Base-by-base conservation (phyloP, 2,888 invertebrate species). In the Archips crataeganus region DNA sequence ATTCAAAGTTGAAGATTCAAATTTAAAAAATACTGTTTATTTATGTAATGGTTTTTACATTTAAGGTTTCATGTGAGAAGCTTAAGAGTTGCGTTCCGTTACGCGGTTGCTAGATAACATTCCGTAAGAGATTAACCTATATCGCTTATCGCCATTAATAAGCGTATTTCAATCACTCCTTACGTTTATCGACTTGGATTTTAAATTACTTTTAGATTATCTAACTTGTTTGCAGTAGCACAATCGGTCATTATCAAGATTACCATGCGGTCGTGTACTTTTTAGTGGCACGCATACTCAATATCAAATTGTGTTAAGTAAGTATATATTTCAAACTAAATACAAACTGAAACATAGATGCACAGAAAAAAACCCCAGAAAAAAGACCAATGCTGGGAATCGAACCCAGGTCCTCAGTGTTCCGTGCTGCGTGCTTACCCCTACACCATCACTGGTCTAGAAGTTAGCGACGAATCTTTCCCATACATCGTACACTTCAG, bases 201-300 rank as follows among this genome's bases (percentile, higher is more conserved):
- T 39, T n/a, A 64, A 73, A 69, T 64, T 34, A 57, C 57, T 57
- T 57, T 34, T 62, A 47, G 64, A 60, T 73, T 64, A 73, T 65
- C 65, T 15, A 15, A 36, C 15, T 10, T 63, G 68, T 72, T 45
- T 42, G 49, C 54, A n/a, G 68, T 73, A 68, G 66, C 60, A 59
- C 3, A 68, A 73, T 73, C 73, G 68, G 73, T 73, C 68, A 73
- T 73, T 73, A 73, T 73, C 73, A 64, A 64, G 68, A 64, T 69
- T 42, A 11, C 9, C 13, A 15, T 63, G 15, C 23, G 10, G 49
- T 69, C 36, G n/a, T 15, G 54, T 57, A 57, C 32, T 57, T 11
- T 32, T 8, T 54, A 8, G 23, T 54, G 15, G 4, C 23, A 23
- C 23, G 23, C 11, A 51, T 15, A 54, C 39, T 39, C 6, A 39